These are phyloP conservation scores for Operophtera brumata DNA, from an alignment of 2,888 invertebrate species.

Conservation along the genomic window DNA sequence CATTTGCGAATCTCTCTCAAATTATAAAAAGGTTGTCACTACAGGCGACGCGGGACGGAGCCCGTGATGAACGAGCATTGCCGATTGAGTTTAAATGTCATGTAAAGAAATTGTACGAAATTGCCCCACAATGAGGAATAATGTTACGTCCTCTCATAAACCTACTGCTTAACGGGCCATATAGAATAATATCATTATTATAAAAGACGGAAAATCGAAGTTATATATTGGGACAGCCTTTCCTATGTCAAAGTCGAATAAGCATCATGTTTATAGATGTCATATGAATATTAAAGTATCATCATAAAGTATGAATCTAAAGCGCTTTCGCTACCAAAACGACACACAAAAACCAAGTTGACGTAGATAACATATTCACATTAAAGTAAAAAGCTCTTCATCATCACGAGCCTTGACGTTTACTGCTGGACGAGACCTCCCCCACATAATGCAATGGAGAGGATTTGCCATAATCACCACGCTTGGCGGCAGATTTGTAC, in stretches of 20 bases:
- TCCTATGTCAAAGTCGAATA: background rate
- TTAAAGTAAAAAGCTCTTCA: background rate
- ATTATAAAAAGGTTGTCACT: conserved; percentile 73
- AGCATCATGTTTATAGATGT: background rate
- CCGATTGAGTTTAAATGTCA: conserved; percentile 51
- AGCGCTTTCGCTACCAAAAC: background rate
- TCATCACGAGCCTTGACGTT: too few relatives aligned
- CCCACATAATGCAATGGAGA: too few relatives aligned
- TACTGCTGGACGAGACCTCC: too few relatives aligned
- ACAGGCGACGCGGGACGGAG: conserved; percentile 55
- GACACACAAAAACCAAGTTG: conserved; percentile 14
- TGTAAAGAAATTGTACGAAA: conserved; percentile 38
- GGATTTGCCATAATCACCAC: too few relatives aligned
- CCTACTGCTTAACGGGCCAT: conserved; percentile 8
- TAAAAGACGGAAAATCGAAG: background rate
- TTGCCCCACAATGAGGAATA: conserved; percentile 20
- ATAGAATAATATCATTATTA: conserved; percentile 8
- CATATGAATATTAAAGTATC: background rate
- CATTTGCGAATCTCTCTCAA: conserved; percentile 74
- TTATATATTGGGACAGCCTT: background rate
- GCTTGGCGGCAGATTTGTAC: too few relatives aligned
- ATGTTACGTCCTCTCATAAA: conserved; percentile 16
- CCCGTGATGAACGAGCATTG: conserved; percentile 47
- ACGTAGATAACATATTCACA: background rate
- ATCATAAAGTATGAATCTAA: background rate